Percentiles rank a stretch among this genome's conserved stretches.
phyloP scores from a whole-genome alignment of 2,797 vertebrate species.

The Sebastes iracundus region DNA sequence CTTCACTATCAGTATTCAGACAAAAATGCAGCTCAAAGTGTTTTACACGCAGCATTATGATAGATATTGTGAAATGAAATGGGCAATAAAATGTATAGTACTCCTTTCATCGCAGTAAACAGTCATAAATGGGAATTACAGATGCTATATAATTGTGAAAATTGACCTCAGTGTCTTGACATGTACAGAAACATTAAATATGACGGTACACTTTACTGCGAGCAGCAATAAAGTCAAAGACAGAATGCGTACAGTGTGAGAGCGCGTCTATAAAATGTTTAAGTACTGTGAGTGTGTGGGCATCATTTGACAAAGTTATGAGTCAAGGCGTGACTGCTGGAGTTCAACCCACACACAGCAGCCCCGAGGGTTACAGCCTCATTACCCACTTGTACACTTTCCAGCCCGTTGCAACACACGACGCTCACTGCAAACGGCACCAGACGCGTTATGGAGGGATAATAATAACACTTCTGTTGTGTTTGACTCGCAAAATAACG shows the following conservation, averaged over 20 bases:
- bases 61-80: background rate
- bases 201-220: background rate
- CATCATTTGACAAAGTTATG: background rate
- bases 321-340: conserved; percentile 8
- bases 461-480: background rate
- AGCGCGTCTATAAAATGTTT: background rate
- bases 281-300: background rate
- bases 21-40: background rate
- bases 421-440: conserved; percentile 3
- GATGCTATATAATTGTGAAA: background rate
- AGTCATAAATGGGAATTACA: background rate
- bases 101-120: background rate
- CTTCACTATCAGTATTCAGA: too few relatives aligned
- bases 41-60: background rate
- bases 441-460: background rate
- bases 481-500: background rate
- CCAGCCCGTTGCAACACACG: background rate
- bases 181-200: background rate
- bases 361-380: conserved; percentile 24
- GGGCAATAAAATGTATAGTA: too few relatives aligned
- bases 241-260: background rate
- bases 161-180: background rate
- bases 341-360: background rate
- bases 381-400: conserved; percentile 21
- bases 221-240: background rate